Base-by-base conservation (phyloP, 2,113 vertebrate species). In the Heliornis fulica region DNA sequence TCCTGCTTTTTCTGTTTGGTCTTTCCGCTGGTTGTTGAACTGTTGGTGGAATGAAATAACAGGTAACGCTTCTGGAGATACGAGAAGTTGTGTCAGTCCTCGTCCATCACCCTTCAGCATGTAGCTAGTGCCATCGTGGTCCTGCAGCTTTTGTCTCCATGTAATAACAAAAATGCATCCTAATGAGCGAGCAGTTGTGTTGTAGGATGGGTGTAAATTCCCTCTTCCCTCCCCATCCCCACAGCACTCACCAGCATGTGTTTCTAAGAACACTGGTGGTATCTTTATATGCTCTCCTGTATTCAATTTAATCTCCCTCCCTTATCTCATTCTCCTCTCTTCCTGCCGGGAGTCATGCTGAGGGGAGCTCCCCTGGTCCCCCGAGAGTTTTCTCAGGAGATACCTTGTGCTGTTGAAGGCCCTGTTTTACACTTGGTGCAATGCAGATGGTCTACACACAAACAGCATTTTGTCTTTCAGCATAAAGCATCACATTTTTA, bases 271-370 rank as follows among this genome's bases (percentile, higher is more conserved):
- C 43, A 32, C 66, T 54, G 63, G 26, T 66, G 88, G 15, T 80
- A 64, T 90, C 82, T 88, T 88, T 63, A 60, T 59, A 36, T 7
- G 13, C 64, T 88, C 46, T 85, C 32, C 54, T 90, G 85, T 83
- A 88, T 88, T 92, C 19, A 95, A 93, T 96, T 90, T 96, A 88
- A 94, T 90, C 94, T 94, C 65, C 82, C 92, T 93, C 88, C 46
- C 59, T 93, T 90, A 96, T 82, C 90, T 90, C 95, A 94, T 94
- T 54, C 43, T 69, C 19, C 36, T 64, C 89, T 90, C 87, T 95
- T 95, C 92, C 96, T 95, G 93, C 13, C 1, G 0, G 89, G 82
- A 94, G 87, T 54, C 0, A 0, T 51, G 59, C 41, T 0, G 5
- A 83, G 79, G 32, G 29, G 46, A 86, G 85, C 80, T 95, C 22